These are phyloP conservation scores for Punctoribates punctum DNA, from an alignment of 2,888 invertebrate genomes.

Conservation along the genomic window DNA sequence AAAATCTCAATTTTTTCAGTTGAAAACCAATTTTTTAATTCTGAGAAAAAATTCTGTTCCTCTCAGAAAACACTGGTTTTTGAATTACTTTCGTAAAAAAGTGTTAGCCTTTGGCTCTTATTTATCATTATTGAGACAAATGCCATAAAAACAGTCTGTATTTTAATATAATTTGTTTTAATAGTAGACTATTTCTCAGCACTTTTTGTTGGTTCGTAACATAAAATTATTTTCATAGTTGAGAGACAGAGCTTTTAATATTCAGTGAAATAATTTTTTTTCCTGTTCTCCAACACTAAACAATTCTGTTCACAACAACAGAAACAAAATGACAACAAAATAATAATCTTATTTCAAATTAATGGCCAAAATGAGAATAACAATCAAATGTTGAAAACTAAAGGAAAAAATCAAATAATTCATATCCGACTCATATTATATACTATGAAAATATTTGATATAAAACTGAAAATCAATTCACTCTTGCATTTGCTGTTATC, in stretches of 20 bases:
- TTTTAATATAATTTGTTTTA: neutral
- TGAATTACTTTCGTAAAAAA: neutral
- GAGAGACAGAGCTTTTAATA: constrained; percentile 19
- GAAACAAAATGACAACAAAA: no score
- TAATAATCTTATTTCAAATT: no score
- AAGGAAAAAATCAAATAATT: no score
- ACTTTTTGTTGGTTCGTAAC: constrained; percentile 5
- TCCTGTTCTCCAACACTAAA: neutral
- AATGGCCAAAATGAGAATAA: no score
- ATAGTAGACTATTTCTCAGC: neutral
- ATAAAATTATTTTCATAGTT: constrained; percentile 19
- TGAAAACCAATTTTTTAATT: neutral
- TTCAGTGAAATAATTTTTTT: neutral
- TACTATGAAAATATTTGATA: no score
- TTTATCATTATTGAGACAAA: constrained; percentile 1
- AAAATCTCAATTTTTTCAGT: neutral
- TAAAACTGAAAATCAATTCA: no score
- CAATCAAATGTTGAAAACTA: no score
- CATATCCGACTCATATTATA: no score
- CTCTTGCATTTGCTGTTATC: no score
- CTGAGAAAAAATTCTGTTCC: no score
- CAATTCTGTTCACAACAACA: no score
- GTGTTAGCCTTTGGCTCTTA: constrained; percentile 31
- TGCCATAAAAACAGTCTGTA: neutral
- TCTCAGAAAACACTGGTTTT: no score